These are phyloP conservation scores for Amia ocellicauda DNA, from an alignment of 2,113 vertebrate species.

Conservation along the genomic window DNA sequence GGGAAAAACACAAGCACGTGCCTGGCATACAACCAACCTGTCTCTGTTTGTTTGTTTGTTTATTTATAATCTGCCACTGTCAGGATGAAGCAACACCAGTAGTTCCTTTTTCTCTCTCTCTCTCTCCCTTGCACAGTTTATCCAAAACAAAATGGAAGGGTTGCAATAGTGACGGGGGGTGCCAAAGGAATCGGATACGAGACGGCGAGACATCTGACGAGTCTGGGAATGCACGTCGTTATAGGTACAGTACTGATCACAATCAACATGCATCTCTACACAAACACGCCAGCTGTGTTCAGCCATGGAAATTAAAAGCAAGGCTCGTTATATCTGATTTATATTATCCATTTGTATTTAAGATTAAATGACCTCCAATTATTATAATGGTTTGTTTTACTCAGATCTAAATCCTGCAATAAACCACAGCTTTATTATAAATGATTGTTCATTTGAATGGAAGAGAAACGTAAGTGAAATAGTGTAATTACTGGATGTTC, in stretches of 20 bases:
- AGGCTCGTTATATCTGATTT: too few species aligned
- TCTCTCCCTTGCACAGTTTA: constrained; percentile 63
- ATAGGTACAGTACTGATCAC: constrained; percentile 67
- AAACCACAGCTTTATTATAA: too few species aligned
- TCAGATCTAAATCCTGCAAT: too few species aligned
- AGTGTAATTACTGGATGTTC: too few species aligned
- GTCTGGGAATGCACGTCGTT: constrained; percentile 84
- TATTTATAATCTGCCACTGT: not conserved
- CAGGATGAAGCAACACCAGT: constrained; percentile 2
- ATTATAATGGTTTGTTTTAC: too few species aligned
- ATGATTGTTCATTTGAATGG: too few species aligned
- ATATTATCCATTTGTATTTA: too few species aligned
- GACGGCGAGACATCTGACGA: constrained; percentile 74
- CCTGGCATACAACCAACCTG: not conserved
- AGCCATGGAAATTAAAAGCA: too few species aligned
- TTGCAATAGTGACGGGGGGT: constrained; percentile 89
- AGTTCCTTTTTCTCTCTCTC: constrained; percentile 42
- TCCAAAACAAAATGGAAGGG: constrained; percentile 74
- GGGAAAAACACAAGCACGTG: not conserved
- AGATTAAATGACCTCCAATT: too few species aligned
- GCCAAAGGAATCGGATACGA: constrained; percentile 82
- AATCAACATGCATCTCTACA: too few species aligned
- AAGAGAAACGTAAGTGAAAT: too few species aligned
- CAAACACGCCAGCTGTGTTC: too few species aligned
- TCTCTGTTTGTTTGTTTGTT: constrained; percentile 8